Percentiles rank a stretch among this genome's conserved stretches.
These are phyloP conservation scores for Acromyrmex heyeri DNA, from an alignment of 1,140 invertebrate genomes.

Conservation along the genomic window DNA sequence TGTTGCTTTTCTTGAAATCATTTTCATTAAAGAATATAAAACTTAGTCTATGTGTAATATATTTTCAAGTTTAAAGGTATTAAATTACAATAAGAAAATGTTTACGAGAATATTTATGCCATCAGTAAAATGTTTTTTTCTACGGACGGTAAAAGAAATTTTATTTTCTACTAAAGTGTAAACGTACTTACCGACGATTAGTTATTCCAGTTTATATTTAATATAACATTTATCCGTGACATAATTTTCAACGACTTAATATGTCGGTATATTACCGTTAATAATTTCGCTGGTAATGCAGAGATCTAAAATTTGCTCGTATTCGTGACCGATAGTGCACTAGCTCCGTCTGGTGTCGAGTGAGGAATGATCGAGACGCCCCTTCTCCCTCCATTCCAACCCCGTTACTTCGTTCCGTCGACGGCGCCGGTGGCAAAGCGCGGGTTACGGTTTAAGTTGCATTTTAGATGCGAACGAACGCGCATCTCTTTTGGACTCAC, in stretches of 20 bases:
- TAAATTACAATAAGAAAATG: no score
- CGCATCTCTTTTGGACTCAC: slow-evolving; percentile 82
- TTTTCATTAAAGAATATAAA: neutral
- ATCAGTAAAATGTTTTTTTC: no score
- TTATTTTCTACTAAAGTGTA: neutral
- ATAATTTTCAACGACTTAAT: neutral
- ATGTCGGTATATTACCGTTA: neutral
- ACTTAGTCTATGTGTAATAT: neutral
- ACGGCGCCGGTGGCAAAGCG: slow-evolving; percentile 78
- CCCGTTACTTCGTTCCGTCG: neutral
- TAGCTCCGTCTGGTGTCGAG: neutral
- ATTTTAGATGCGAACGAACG: slow-evolving; percentile 85
- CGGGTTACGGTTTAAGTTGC: slow-evolving; percentile 84
- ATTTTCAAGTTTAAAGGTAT: no score
- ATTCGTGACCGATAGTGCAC: neutral
- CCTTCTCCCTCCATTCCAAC: slow-evolving; percentile 27
- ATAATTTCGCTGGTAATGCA: neutral
- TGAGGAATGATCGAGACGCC: neutral
- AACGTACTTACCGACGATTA: neutral
- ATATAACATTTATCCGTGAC: neutral
- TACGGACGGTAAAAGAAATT: no score
- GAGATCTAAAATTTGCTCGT: neutral
- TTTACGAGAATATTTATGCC: no score
- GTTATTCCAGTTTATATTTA: neutral
- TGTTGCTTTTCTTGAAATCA: neutral